A percentile compares a stretch with the other conserved stretches of the same genome.
Evolutionary conservation across 2,797 vertebrate species (phyloP).

Genomic region (Phoxinus dragarum): DNA sequence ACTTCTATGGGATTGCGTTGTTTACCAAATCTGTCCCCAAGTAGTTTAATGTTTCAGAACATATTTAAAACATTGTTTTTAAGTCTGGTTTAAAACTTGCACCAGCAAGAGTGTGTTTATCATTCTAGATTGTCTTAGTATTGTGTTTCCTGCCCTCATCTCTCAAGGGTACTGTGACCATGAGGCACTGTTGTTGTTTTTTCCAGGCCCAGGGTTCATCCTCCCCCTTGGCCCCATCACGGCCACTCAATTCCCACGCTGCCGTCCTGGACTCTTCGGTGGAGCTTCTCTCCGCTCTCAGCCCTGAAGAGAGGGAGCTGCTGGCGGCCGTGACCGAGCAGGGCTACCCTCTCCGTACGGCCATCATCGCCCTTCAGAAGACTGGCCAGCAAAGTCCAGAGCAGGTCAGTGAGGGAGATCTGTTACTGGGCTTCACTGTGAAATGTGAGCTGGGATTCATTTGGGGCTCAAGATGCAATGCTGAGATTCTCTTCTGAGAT

Average conservation of each 20-base stretch:
- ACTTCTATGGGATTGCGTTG: no score
- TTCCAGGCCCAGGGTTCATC: constrained; percentile 77
- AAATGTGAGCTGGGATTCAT: constrained; percentile 5
- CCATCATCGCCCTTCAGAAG: constrained; percentile 90
- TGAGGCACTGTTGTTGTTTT: constrained; percentile 59
- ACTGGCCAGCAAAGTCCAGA: constrained; percentile 84
- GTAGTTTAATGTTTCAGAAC: not conserved
- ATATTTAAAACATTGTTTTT: not conserved
- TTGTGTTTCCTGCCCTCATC: constrained; percentile 18
- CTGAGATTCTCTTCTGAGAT: constrained; percentile 10
- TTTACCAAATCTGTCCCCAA: not conserved
- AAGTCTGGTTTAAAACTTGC: not conserved
- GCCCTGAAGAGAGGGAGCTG: constrained; percentile 88
- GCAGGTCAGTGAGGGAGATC: constrained; percentile 79
- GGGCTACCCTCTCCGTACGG: constrained; percentile 86
- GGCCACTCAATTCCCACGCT: constrained; percentile 62
- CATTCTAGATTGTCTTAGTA: constrained; percentile 16
- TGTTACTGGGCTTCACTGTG: constrained; percentile 2
- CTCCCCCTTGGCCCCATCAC: constrained; percentile 44
- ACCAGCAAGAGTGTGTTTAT: constrained; percentile 18
- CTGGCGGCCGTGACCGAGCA: constrained; percentile 81
- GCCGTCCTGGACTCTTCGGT: constrained; percentile 73
- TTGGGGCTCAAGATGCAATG: not conserved
- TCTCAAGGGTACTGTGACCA: constrained; percentile 55
- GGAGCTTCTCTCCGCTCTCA: constrained; percentile 88